These are phyloP conservation scores for Tenualosa ilisha DNA, from an alignment of 2,797 vertebrate genomes.

Conservation along the genomic window DNA sequence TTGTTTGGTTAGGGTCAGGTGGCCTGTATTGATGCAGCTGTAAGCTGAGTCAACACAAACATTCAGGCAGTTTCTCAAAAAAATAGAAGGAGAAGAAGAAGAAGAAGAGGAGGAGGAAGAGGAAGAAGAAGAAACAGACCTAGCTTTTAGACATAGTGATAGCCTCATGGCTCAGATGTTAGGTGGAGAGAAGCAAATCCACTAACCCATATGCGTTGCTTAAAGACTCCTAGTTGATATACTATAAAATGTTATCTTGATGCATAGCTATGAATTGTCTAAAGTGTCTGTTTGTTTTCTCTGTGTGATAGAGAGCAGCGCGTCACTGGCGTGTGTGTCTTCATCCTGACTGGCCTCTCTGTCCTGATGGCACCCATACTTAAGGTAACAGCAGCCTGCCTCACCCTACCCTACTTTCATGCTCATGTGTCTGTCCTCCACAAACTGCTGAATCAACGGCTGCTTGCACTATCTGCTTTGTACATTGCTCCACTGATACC, in stretches of 20 bases:
- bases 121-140: background rate
- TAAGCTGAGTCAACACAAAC: slow-evolving; percentile 70
- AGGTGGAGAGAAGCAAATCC: background rate
- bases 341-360: slow-evolving; percentile 92
- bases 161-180: background rate
- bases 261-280: background rate
- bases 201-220: background rate
- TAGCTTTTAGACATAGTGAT: background rate
- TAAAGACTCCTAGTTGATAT: background rate
- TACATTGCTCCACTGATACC: background rate
- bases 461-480: background rate
- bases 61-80: background rate
- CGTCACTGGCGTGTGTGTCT: slow-evolving; percentile 88
- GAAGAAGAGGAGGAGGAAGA: background rate
- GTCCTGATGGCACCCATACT: slow-evolving; percentile 98
- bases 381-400: slow-evolving; percentile 77
- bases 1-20: slow-evolving; percentile 45
- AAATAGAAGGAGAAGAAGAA: background rate
- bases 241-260: too few relatives aligned
- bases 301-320: slow-evolving; percentile 88
- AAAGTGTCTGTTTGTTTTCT: background rate
- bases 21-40: slow-evolving; percentile 68
- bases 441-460: background rate
- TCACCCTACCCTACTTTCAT: background rate
- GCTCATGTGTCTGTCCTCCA: background rate